These are phyloP conservation scores for Ashinkailepas kermadecensis DNA, from an alignment of 2,888 invertebrate genomes.

Conservation along the genomic window DNA sequence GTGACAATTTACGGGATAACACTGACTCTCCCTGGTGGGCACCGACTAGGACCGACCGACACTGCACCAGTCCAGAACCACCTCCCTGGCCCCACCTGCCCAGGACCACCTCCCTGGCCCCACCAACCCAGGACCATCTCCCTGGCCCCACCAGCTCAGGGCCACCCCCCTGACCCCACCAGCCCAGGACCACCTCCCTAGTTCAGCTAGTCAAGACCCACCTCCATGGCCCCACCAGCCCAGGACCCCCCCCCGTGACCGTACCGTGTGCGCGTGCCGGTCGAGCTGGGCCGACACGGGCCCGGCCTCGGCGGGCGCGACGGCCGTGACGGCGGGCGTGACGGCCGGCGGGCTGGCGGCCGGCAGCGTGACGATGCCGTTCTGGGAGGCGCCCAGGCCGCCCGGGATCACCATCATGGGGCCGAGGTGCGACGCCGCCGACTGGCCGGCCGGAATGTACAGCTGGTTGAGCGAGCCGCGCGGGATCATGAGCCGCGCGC, in stretches of 20 bases:
- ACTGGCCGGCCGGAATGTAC: neutral
- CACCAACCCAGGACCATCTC: too few species aligned
- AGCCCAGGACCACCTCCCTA: too few species aligned
- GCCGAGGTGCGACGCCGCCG: neutral
- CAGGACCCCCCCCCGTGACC: neutral
- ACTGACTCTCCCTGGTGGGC: too few species aligned
- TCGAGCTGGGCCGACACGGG: slow-evolving; percentile 50
- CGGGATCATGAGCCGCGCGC: slow-evolving; percentile 15
- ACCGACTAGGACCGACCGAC: too few species aligned
- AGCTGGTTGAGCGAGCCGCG: slow-evolving; percentile 10
- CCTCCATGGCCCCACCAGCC: neutral
- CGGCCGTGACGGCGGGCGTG: neutral
- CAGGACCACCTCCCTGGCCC: too few species aligned
- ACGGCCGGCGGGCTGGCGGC: neutral
- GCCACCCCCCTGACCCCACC: too few species aligned
- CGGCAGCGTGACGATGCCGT: neutral
- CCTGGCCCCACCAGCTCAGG: too few species aligned
- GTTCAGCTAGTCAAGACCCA: too few species aligned
- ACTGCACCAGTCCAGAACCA: too few species aligned
- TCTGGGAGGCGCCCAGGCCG: neutral
- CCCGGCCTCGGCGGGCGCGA: slow-evolving; percentile 24
- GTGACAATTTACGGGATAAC: too few species aligned
- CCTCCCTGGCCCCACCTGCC: too few species aligned
- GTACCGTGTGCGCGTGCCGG: slow-evolving; percentile 54
- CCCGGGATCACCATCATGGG: slow-evolving; percentile 23